Percentiles rank a stretch among this genome's conserved stretches.
Conservation (phyloP, 2,797 vertebrate species). For the Pseudochaenichthys georgianus region DNA sequence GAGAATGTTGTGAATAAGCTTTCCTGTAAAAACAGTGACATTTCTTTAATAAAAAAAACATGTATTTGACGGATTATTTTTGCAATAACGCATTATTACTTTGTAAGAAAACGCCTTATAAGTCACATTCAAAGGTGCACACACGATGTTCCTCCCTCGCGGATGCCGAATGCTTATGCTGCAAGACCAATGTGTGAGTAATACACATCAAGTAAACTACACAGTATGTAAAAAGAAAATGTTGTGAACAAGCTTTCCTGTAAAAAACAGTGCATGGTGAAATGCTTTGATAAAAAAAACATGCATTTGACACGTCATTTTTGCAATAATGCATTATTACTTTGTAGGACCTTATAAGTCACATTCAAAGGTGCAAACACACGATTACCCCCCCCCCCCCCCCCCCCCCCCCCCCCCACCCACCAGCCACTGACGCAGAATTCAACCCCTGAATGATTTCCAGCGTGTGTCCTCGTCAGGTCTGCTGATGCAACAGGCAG, state of each 20-base stretch:
- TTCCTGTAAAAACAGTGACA: not conserved
- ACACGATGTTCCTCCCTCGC: conserved; percentile 1
- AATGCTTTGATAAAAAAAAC: not conserved
- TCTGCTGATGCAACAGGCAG: conserved; percentile 54
- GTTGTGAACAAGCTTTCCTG: too few relatives aligned
- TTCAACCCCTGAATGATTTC: conserved; percentile 42
- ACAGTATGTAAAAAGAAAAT: too few relatives aligned
- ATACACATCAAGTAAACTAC: too few relatives aligned
- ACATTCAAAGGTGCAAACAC: conserved; percentile 12
- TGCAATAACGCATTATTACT: conserved; percentile 2
- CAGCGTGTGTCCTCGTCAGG: conserved; percentile 43
- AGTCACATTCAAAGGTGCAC: conserved; percentile 12
- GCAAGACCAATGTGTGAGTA: too few relatives aligned
- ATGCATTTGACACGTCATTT: not conserved
- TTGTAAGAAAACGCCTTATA: not conserved
- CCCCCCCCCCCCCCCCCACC: too few relatives aligned
- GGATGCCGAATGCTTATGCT: conserved; percentile 15
- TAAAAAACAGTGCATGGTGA: too few relatives aligned
- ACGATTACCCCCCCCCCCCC: conserved; percentile 2
- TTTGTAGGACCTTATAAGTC: conserved; percentile 2
- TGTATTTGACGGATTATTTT: not conserved
- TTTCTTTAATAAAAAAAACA: not conserved
- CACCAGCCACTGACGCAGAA: conserved; percentile 20
- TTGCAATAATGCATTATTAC: conserved; percentile 2
- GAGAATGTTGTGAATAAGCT: too few relatives aligned